Evolutionary conservation across 2,888 invertebrate genomes (phyloP).

Genomic region (Morpho helenor): DNA sequence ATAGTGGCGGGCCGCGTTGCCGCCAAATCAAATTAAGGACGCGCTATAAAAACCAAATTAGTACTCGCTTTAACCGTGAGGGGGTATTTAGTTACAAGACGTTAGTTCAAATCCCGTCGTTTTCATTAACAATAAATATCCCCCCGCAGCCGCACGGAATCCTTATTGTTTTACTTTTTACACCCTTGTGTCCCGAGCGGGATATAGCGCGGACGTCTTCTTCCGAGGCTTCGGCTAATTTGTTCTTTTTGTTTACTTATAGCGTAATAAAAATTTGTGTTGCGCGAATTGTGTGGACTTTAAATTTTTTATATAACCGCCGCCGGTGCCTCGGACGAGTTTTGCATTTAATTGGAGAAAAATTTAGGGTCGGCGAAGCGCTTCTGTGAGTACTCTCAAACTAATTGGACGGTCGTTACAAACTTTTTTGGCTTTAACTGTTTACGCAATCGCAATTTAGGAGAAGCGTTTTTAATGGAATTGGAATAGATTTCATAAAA

Average conservation of each 20-base stretch:
- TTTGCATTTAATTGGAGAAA: conserved; percentile 78
- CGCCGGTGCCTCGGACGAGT: conserved; percentile 61
- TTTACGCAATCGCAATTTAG: conserved; percentile 52
- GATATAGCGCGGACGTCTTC: conserved; percentile 60
- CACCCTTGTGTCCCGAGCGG: conserved; percentile 75
- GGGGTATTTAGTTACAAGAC: conserved; percentile 80
- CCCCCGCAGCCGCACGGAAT: conserved; percentile 72
- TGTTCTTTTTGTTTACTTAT: conserved; percentile 76
- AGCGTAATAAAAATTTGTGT: conserved; percentile 78
- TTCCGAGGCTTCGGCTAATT: conserved; percentile 64
- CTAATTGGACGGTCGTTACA: conserved; percentile 75
- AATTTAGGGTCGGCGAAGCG: conserved; percentile 72
- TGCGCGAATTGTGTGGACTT: conserved; percentile 78
- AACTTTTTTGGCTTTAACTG: conserved; percentile 65
- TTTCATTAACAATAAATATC: conserved; percentile 81
- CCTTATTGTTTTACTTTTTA: conserved; percentile 80
- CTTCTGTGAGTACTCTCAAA: conserved; percentile 76
- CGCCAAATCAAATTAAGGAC: conserved; percentile 80
- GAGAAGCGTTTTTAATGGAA: conserved; percentile 16
- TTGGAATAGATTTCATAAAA: conserved; percentile 7
- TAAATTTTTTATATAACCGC: conserved; percentile 75
- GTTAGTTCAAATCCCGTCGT: conserved; percentile 79
- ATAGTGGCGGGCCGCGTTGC: conserved; percentile 75
- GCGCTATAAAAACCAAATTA: conserved; percentile 81
- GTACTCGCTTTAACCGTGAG: conserved; percentile 79